Evolutionary conservation across 1,140 invertebrate genomes (phyloP).

Genomic region (Bombus superbus): DNA sequence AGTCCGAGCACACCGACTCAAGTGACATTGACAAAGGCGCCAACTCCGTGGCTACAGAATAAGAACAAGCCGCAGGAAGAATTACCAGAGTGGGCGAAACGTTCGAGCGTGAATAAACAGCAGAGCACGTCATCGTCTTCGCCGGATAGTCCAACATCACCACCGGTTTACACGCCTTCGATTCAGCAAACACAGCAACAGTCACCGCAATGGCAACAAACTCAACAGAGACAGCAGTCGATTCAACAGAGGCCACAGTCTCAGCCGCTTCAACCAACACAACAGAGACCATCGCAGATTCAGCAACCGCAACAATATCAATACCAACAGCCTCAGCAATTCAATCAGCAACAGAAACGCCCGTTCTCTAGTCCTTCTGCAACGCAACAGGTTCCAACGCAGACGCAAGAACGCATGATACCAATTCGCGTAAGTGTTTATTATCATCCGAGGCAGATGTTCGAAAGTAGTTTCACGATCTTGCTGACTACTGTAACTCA

Average conservation of each 20-base stretch:
- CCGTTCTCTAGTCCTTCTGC: slow-evolving; percentile 12
- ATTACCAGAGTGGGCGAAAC: slow-evolving; percentile 81
- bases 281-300: slow-evolving; percentile 29
- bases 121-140: slow-evolving; percentile 55
- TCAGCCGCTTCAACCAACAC: slow-evolving; percentile 47
- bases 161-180: slow-evolving; percentile 36
- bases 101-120: slow-evolving; percentile 61
- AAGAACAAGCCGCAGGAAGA: slow-evolving; percentile 79
- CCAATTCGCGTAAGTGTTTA: slow-evolving; percentile 72
- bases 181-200: slow-evolving; percentile 52
- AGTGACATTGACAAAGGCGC: slow-evolving; percentile 82
- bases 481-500: not conserved
- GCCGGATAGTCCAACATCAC: slow-evolving; percentile 51
- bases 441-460: not conserved
- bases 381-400: slow-evolving; percentile 31
- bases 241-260: slow-evolving; percentile 56
- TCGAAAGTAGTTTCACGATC: not conserved
- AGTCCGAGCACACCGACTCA: slow-evolving; percentile 80
- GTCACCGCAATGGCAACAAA: slow-evolving; percentile 56
- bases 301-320: slow-evolving; percentile 46
- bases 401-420: slow-evolving; percentile 69
- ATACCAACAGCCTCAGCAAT: slow-evolving; percentile 23
- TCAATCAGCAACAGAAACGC: slow-evolving; percentile 41
- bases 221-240: slow-evolving; percentile 11
- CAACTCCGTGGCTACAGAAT: slow-evolving; percentile 85